Base-by-base conservation (phyloP, 2,888 invertebrate species). In the Amblyjoppa proteus region DNA sequence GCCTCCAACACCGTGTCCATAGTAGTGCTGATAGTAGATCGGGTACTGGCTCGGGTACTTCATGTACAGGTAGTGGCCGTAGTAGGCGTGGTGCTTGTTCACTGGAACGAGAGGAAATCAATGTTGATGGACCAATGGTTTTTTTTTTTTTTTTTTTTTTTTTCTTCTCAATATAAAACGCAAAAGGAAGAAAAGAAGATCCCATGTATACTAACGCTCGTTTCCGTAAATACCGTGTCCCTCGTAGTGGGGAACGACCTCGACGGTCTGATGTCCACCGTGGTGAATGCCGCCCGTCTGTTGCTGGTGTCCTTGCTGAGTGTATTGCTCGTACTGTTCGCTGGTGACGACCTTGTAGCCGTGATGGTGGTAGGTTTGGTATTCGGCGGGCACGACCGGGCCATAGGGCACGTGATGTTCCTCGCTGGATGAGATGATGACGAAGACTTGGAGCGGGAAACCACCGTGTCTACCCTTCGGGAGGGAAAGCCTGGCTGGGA, bases 381-480 rank as follows among this genome's bases (percentile, higher is more conserved):
- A 84, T 69, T 91, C 70, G n/a, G 87, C 87, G 71, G 96, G 95
- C 76, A 95, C 84, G 71, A 94, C 90, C 20, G 95, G 94, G 87
- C 95, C 95, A 89, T 94, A 95, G 9, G 93, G 91, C 2, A 93
- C 93, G 56, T 94, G 93, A 6, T 94, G 92, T 7, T 94, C 93
- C 51, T 94, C 93, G 11, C 95, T 94, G 25, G 96, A 95, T 69
- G 95, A 94, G 83, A 96, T 95, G 91, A 96, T 95, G 71, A 96
- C 96, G 94, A 96, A 94, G 80, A 96, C 92, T 87, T 96, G 95
- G 92, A 95, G 96, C 28, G 96, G 95, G 95, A 96, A 95, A 86
- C 97, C 97, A 80, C 95, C 96, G 89, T 94, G 93, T 87, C 94
- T 95, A 85, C 96, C 97, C 93, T 96, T 96, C 90, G 97, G 97